Evolutionary conservation across 2,888 invertebrate species (phyloP).

Genomic region (Phyto melanocephala): DNA sequence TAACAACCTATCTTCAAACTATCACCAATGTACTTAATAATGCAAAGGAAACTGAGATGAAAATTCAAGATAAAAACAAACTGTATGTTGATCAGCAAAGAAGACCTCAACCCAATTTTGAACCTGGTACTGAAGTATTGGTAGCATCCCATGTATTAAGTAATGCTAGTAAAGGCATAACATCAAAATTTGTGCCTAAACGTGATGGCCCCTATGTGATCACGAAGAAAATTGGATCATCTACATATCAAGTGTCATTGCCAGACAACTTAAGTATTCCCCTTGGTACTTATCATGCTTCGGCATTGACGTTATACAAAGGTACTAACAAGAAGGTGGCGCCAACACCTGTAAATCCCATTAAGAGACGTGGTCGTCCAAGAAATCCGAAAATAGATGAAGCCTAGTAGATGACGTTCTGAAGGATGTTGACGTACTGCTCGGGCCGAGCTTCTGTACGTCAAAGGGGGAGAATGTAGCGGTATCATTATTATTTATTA

Average conservation of each 20-base stretch:
- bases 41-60: constrained; percentile 60
- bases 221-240: constrained; percentile 51
- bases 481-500: too few relatives aligned
- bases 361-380: constrained; percentile 19
- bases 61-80: constrained; percentile 65
- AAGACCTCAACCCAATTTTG: constrained; percentile 55
- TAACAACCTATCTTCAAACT: constrained; percentile 1
- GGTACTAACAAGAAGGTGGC: constrained; percentile 15
- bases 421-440: too few relatives aligned
- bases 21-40: constrained; percentile 1
- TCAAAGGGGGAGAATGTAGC: too few relatives aligned
- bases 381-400: too few relatives aligned
- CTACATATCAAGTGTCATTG: constrained; percentile 39
- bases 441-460: too few relatives aligned
- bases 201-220: constrained; percentile 60
- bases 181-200: constrained; percentile 70
- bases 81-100: constrained; percentile 58
- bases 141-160: too few relatives aligned
- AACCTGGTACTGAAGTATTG: constrained; percentile 67
- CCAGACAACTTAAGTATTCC: constrained; percentile 30
- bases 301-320: constrained; percentile 36
- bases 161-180: too few relatives aligned
- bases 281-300: constrained; percentile 42
- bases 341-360: constrained; percentile 36
- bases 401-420: too few relatives aligned